phyloP scores from a whole-genome alignment of 2,888 invertebrate species.

The Rosalia funebris region DNA sequence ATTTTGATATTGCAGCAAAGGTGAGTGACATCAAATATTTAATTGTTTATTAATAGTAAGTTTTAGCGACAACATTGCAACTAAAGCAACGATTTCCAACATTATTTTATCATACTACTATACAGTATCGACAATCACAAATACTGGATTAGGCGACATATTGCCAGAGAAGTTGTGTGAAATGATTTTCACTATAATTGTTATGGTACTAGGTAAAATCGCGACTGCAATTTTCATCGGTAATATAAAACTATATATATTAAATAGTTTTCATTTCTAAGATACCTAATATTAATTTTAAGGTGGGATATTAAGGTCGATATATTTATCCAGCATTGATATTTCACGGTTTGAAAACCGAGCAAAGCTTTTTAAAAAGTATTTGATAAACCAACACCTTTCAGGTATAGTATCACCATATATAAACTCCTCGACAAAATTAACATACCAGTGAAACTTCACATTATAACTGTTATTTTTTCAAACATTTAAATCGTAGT shows the following conservation, averaged over 20 bases:
- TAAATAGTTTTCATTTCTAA: no score
- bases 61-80: conserved; percentile 20
- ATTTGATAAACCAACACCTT: conserved; percentile 66
- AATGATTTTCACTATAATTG: conserved; percentile 65
- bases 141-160: conserved; percentile 68
- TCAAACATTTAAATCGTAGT: no score
- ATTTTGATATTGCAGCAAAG: conserved; percentile 38
- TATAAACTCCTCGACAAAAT: no score
- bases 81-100: conserved; percentile 22
- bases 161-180: conserved; percentile 65
- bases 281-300: conserved; percentile 18
- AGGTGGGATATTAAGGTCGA: conserved; percentile 27
- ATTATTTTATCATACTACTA: conserved; percentile 62
- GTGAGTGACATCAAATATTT: no score
- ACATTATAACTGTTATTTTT: no score
- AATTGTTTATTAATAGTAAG: no score
- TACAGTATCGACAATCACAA: conserved; percentile 66
- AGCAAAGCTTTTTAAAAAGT: conserved; percentile 13
- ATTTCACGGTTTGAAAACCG: conserved; percentile 22
- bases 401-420: no score
- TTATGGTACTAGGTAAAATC: conserved; percentile 61
- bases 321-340: conserved; percentile 24
- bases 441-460: no score
- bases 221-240: conserved; percentile 29
- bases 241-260: conserved; percentile 14